These are phyloP conservation scores for Macrosoma leucophasiata DNA, from an alignment of 2,888 invertebrate genomes.

Conservation along the genomic window DNA sequence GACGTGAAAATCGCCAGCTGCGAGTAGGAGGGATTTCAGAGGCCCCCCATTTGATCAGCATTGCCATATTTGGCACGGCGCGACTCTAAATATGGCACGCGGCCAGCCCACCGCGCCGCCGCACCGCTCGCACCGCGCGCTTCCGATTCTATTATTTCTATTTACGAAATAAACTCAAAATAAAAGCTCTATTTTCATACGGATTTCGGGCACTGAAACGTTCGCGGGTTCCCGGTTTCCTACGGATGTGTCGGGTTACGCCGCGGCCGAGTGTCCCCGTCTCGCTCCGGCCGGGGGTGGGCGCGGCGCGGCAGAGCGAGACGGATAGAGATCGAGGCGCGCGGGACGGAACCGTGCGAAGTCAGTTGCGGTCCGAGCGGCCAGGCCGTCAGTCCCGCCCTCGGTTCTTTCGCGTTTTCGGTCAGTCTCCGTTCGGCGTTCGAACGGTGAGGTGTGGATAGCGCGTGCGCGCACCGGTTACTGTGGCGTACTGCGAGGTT, in stretches of 20 bases:
- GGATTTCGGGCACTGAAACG: slow-evolving; percentile 69
- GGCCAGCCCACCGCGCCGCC: slow-evolving; percentile 79
- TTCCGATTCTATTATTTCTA: slow-evolving; percentile 75
- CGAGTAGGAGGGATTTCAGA: slow-evolving; percentile 84
- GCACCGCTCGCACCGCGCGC: slow-evolving; percentile 57
- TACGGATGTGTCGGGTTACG: slow-evolving; percentile 75
- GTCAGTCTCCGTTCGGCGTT: slow-evolving; percentile 73
- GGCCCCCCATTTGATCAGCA: slow-evolving; percentile 87
- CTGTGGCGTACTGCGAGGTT: slow-evolving; percentile 78
- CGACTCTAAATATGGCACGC: slow-evolving; percentile 89
- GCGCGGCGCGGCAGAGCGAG: slow-evolving; percentile 49
- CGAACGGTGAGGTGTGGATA: slow-evolving; percentile 69
- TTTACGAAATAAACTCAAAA: slow-evolving; percentile 75
- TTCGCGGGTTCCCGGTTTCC: slow-evolving; percentile 68
- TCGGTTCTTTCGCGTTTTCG: slow-evolving; percentile 70
- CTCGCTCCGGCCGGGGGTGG: slow-evolving; percentile 39
- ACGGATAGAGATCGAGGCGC: slow-evolving; percentile 44
- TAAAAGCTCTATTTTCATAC: slow-evolving; percentile 74
- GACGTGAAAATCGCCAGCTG: slow-evolving; percentile 72
- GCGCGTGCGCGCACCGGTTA: slow-evolving; percentile 73
- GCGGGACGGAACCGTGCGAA: slow-evolving; percentile 67
- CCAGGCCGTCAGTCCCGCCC: slow-evolving; percentile 74
- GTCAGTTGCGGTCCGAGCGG: slow-evolving; percentile 77
- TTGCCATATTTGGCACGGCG: slow-evolving; percentile 87
- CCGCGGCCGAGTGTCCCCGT: slow-evolving; percentile 40